phyloP scores from a whole-genome alignment of 2,113 vertebrate species.

The Myodes glareolus region DNA sequence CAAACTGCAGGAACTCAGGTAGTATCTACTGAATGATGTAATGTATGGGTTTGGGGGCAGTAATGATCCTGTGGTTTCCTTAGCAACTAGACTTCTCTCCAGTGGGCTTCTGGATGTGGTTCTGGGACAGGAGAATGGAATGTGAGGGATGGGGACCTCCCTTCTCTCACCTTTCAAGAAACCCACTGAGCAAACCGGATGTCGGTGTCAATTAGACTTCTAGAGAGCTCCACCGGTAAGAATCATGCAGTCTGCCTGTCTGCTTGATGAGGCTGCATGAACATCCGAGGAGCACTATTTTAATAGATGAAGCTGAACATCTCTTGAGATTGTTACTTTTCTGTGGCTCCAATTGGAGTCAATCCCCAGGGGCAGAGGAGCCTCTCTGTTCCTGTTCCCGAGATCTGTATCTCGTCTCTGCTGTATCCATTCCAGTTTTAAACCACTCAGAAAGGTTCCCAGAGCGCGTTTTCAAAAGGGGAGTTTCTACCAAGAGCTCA shows the following conservation, averaged over 20 bases:
- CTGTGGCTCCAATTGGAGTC: slow-evolving; percentile 24
- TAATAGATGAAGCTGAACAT: neutral
- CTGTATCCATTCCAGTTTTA: slow-evolving; percentile 36
- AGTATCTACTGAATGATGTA: neutral
- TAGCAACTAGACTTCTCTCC: neutral
- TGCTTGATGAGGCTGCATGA: neutral
- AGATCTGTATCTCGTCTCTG: neutral
- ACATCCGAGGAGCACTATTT: neutral
- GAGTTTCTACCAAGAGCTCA: slow-evolving; percentile 44
- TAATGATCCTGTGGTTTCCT: neutral
- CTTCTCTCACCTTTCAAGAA: neutral
- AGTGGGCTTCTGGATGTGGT: neutral
- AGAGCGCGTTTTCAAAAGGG: slow-evolving; percentile 61
- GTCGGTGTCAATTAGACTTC: neutral
- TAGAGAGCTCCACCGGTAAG: neutral
- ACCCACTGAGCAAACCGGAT: neutral
- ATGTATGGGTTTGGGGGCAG: neutral
- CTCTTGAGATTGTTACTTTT: slow-evolving; percentile 39
- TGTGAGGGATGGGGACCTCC: neutral
- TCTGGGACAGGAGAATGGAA: neutral
- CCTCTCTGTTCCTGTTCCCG: slow-evolving; percentile 1
- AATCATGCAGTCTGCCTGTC: neutral
- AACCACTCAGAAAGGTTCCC: slow-evolving; percentile 50
- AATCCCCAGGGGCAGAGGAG: neutral
- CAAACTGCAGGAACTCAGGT: neutral